These are phyloP conservation scores for Otis tarda DNA, from an alignment of 2,113 vertebrate species.

Conservation along the genomic window DNA sequence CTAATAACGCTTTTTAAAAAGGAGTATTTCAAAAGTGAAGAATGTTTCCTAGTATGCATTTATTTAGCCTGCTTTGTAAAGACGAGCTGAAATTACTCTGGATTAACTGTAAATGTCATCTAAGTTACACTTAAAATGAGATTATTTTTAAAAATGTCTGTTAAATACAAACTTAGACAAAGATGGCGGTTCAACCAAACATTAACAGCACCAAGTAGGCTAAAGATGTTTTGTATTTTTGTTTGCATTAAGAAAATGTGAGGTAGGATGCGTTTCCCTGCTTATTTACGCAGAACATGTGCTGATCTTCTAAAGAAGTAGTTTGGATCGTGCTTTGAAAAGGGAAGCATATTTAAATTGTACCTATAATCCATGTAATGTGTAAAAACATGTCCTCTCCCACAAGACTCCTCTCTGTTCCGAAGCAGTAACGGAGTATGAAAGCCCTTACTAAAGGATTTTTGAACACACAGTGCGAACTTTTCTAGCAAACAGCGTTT, in stretches of 20 bases:
- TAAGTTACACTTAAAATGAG: not conserved
- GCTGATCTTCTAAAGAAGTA: not conserved
- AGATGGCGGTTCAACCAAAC: not conserved
- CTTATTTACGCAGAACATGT: not conserved
- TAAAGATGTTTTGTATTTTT: not conserved
- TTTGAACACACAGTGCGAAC: slow-evolving; percentile 3
- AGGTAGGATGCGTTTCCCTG: not conserved
- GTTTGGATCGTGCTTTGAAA: not conserved
- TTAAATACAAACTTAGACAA: not conserved
- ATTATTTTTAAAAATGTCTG: not conserved
- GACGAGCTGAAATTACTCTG: not conserved
- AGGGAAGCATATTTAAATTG: not conserved
- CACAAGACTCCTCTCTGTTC: not conserved
- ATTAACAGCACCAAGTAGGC: not conserved
- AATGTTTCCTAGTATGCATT: not conserved
- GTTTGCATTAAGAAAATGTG: not conserved
- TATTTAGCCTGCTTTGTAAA: not conserved
- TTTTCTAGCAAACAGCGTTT: not conserved
- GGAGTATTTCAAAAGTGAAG: not conserved
- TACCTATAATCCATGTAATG: not conserved
- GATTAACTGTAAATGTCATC: not conserved
- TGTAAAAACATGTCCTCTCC: not conserved
- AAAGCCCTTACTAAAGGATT: not conserved
- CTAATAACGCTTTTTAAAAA: not conserved
- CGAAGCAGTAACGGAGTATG: not conserved